Conservation (phyloP, 1,140 invertebrate species). For the Telenomus remus region DNA sequence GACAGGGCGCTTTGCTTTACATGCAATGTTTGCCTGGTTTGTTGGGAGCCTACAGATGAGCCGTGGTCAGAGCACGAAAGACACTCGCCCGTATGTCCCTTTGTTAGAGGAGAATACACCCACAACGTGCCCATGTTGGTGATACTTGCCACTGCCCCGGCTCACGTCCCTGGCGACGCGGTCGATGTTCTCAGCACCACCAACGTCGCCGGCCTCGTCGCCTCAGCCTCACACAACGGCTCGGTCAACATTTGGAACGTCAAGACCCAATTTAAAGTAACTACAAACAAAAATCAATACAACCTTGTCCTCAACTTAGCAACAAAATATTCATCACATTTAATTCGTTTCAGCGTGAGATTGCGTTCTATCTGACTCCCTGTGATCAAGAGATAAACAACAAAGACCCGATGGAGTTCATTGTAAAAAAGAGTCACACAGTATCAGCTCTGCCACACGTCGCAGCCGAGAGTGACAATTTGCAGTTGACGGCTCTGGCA, state of each 20-base stretch:
- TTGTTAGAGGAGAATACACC: constrained; percentile 94
- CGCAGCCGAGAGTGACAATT: constrained; percentile 63
- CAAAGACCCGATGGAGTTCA: constrained; percentile 69
- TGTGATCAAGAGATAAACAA: constrained; percentile 69
- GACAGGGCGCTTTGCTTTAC: constrained; percentile 97
- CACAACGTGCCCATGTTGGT: constrained; percentile 95
- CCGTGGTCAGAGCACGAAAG: constrained; percentile 97
- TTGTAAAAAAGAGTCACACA: constrained; percentile 61
- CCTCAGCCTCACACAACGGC: constrained; percentile 78
- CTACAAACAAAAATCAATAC: too few species aligned
- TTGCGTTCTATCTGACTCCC: constrained; percentile 68
- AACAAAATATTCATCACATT: too few species aligned
- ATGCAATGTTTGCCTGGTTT: constrained; percentile 93
- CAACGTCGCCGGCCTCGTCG: constrained; percentile 77
- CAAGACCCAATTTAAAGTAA: constrained; percentile 79
- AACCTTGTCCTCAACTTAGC: too few species aligned
- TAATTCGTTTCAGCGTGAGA: constrained; percentile 66
- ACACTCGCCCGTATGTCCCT: constrained; percentile 93
- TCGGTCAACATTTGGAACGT: constrained; percentile 84
- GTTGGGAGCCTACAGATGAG: constrained; percentile 97
- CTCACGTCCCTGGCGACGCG: constrained; percentile 78
- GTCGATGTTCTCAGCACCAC: constrained; percentile 84
- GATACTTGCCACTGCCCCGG: constrained; percentile 91
- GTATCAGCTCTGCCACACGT: constrained; percentile 65
- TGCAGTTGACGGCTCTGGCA: constrained; percentile 75